phyloP scores from a whole-genome alignment of 2,113 vertebrate genomes.

The Megaceryle torquata region DNA sequence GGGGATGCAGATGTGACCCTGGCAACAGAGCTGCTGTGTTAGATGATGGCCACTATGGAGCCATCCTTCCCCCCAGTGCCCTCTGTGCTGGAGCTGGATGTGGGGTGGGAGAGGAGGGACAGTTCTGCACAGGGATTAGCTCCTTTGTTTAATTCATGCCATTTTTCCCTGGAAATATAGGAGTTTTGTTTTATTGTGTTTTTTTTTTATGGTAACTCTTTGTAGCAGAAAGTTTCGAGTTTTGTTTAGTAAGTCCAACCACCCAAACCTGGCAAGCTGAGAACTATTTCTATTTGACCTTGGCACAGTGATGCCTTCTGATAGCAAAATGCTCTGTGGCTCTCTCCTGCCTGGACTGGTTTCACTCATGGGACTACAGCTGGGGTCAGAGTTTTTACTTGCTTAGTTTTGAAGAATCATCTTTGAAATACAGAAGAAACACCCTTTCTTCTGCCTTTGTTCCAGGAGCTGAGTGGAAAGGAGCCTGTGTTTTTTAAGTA shows the following conservation, averaged over 20 bases:
- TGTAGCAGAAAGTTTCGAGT: neutral
- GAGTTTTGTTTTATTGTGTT: neutral
- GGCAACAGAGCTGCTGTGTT: neutral
- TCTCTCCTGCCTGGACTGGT: neutral
- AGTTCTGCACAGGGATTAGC: neutral
- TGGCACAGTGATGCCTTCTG: neutral
- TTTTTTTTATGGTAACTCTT: neutral
- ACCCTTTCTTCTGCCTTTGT: neutral
- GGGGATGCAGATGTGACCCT: neutral
- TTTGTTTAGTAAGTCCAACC: neutral
- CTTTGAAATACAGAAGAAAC: neutral
- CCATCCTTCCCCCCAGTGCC: accelerated
- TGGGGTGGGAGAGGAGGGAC: neutral
- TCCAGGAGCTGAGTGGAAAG: neutral
- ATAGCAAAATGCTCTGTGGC: neutral
- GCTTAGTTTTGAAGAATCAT: neutral
- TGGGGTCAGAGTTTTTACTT: neutral
- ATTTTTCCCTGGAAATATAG: neutral
- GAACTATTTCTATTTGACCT: neutral
- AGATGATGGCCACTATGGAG: accelerated
- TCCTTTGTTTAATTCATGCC: accelerated
- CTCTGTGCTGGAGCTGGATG: neutral
- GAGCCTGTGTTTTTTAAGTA: neutral
- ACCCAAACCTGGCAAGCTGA: neutral
- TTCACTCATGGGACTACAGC: neutral